Evolutionary conservation across 2,888 invertebrate species (phyloP), one percentile per base, ranked within the genome.

Genomic region (Acleris holmiana): DNA sequence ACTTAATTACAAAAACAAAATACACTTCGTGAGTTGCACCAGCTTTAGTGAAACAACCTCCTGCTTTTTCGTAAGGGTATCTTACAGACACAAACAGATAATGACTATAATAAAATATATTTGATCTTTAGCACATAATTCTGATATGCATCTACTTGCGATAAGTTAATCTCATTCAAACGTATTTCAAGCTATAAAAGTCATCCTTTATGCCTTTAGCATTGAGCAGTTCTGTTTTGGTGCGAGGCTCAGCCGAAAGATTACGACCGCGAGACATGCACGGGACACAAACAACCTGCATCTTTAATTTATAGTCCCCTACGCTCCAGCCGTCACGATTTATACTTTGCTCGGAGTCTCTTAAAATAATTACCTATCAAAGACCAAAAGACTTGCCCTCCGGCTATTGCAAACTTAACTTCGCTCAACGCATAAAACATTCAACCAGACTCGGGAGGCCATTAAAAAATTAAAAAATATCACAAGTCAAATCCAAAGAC

Each of bases 301-400:
- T 60, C 47, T 29, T 50, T 55, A 65, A 65, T 65, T 65, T 65
- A 65, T 65, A 60, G 60, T 65, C 65, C 50, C 59, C 59, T 55
- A 64, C 57, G 64, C 54, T 59, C 44, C 59, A 65, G 49, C 59
- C 63, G 62, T 55, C 64, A 64, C 67, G 63, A 68, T 63, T 68
- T 67, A 68, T 68, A 44, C 50, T 55, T 59, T 65, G 65, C 65
- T 65, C 55, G 54, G 59, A 64, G 67, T 65, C 65, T 69, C 65
- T 69, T 69, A 66, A 69, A 73, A 77, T 66, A 65, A 69, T 68
- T 69, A 68, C 66, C 64, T 63, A 58, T 66, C 66, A 68, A 69
- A 66, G 77, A 70, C 69, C 69, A 61, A 76, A 73, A 76, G 71
- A 73, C 68, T 72, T 72, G 71, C 76, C 79, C 69, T 65, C 66